Evolutionary conservation across 2,113 vertebrate species (phyloP).

Genomic region (Crypturellus undulatus): DNA sequence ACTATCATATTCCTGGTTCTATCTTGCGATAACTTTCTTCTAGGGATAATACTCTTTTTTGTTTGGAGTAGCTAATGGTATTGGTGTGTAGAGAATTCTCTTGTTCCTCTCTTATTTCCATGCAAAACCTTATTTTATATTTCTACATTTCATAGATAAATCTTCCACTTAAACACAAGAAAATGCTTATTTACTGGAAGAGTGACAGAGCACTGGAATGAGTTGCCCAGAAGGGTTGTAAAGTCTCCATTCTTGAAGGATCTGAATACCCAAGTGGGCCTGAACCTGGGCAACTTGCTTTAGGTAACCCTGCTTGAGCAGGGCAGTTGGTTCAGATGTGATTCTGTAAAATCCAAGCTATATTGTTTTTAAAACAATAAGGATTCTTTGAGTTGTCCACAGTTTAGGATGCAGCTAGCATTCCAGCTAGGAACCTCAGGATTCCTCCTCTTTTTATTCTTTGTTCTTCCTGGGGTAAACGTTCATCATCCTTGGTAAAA

Average conservation of each 20-base stretch:
- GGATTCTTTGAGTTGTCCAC: not conserved
- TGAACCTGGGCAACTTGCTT: not conserved
- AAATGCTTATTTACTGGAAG: not conserved
- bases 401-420: not conserved
- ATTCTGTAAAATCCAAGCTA: not conserved
- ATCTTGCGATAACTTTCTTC: conserved; percentile 68
- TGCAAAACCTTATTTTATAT: conserved; percentile 58
- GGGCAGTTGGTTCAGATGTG: not conserved
- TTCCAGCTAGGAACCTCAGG: not conserved
- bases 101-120: conserved; percentile 53
- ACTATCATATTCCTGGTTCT: conserved; percentile 54
- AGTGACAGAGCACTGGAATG: not conserved
- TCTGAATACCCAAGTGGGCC: not conserved
- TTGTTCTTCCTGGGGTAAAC: not conserved
- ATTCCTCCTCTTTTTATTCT: not conserved
- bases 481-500: not conserved
- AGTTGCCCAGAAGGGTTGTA: not conserved
- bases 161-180: not conserved
- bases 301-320: not conserved
- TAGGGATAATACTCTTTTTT: conserved; percentile 55
- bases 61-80: conserved; percentile 70
- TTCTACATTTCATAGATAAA: conserved; percentile 31
- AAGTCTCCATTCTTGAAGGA: not conserved
- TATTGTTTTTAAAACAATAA: not conserved
- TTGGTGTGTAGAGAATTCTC: conserved; percentile 71